phyloP scores from a whole-genome alignment of 2,797 vertebrate species.

The Urosaurus nigricauda region DNA sequence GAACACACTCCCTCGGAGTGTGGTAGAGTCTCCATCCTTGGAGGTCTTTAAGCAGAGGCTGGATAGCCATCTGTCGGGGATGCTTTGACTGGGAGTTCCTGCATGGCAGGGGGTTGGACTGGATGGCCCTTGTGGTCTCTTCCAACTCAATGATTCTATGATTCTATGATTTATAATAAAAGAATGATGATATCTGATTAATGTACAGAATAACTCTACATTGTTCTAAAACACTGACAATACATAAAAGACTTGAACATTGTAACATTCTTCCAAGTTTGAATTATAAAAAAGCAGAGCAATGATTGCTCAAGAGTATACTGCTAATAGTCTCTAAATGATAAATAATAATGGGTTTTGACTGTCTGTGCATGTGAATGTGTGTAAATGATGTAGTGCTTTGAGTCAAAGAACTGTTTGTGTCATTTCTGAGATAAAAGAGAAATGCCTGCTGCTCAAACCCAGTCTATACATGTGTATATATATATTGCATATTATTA shows the following conservation, averaged over 20 bases:
- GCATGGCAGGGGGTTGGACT: too few species aligned
- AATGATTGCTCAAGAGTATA: background rate
- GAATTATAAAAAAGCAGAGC: background rate
- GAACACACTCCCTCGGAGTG: too few species aligned
- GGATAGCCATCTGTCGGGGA: too few species aligned
- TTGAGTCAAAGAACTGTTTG: background rate
- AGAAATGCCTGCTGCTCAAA: slow-evolving; percentile 19
- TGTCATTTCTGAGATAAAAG: background rate
- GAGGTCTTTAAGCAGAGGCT: too few species aligned
- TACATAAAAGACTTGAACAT: background rate
- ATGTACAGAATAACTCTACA: slow-evolving; percentile 1
- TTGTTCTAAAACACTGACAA: background rate
- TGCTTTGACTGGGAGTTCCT: too few species aligned
- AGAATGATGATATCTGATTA: background rate
- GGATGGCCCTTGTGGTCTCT: too few species aligned
- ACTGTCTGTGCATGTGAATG: background rate
- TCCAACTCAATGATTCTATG: too few species aligned
- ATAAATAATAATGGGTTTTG: background rate
- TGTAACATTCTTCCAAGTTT: background rate
- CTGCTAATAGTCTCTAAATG: background rate
- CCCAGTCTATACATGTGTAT: slow-evolving; percentile 8
- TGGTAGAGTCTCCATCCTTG: too few species aligned
- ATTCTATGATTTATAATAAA: background rate
- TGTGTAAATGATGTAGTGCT: background rate
- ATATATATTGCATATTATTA: background rate